Percentiles rank a stretch among this genome's conserved stretches.
Conservation (phyloP, 2,888 invertebrate species). For the Agrypnus murinus region DNA sequence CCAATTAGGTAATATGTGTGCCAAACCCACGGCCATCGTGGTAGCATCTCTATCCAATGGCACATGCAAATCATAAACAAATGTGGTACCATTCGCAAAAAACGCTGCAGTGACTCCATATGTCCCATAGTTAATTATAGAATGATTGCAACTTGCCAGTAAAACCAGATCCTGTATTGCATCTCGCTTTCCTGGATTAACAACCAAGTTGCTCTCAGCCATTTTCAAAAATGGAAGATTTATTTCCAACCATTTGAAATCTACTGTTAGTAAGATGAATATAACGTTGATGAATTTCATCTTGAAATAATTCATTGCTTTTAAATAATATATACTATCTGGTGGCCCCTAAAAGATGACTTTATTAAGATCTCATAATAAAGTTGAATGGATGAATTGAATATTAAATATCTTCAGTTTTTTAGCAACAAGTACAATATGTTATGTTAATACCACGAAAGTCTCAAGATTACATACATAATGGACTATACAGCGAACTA, state of each 20-base stretch:
- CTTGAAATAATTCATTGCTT: slow-evolving; percentile 52
- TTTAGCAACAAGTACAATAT: no score
- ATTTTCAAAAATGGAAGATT: slow-evolving; percentile 34
- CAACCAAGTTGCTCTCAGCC: no score
- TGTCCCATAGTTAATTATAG: no score
- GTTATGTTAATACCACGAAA: no score
- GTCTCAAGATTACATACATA: no score
- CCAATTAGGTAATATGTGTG: slow-evolving; percentile 14
- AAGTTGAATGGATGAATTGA: no score
- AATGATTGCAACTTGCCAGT: slow-evolving; percentile 53
- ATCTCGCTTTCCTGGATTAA: slow-evolving; percentile 39
- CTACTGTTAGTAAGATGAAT: slow-evolving; percentile 49
- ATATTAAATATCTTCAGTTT: no score
- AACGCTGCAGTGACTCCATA: no score
- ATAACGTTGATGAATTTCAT: slow-evolving; percentile 45
- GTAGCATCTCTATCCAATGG: slow-evolving; percentile 51
- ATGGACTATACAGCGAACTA: no score
- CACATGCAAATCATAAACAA: slow-evolving; percentile 52
- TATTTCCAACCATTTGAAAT: slow-evolving; percentile 38
- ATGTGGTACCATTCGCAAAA: slow-evolving; percentile 48
- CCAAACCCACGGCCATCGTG: slow-evolving; percentile 53
- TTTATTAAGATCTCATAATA: no score
- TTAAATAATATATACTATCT: slow-evolving; percentile 44
- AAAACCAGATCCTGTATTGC: slow-evolving; percentile 47
- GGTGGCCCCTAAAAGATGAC: slow-evolving; percentile 47